Base-by-base conservation (phyloP, 2,113 vertebrate genomes). In the Eublepharis macularius region DNA sequence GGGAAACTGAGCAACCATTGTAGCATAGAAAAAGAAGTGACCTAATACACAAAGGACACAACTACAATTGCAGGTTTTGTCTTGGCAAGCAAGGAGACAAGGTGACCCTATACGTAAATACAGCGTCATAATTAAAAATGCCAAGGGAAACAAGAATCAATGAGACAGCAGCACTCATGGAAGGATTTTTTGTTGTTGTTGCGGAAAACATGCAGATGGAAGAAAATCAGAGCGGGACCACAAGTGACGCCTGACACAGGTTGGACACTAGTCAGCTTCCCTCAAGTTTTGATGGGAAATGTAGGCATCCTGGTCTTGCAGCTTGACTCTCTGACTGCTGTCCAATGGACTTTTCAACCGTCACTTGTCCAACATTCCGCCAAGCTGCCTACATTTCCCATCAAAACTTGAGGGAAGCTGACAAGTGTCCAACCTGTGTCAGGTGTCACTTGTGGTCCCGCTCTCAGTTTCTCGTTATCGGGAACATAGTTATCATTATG, bases 61-160 rank as follows among this genome's bases (percentile, higher is more conserved):
- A 66, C 65, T 29, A 32, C 41, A 79, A 60, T 8, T 47, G 43
- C 47, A 21, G 6, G 1, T 11, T 16, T 8, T 6, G 21, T 80
- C 12, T 19, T 41, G 45, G 43, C 60, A 75, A 24, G 34, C 78
- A 86, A 26, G n/a, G 60, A 75, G 39, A 45, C 21, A 75, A 80
- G 8, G 21, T 75, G 45, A 81, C 26, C 45, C 45, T 32, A 68
- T 32, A n/a, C 29, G 54, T 81, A 17, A 69, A 82, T 29, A 4
- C 21, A 73, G 45, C 45, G 26, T 90, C 3, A 57, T 34, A 76
- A 69, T 70, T 85, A 76, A 68, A 3, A 68, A 54, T 45, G 36
- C 60, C 66, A 76, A 91, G 43, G 73, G 57, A 77, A 68, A 79
- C n/a, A 86, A 91, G 81, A 85, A 26, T 73, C 39, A 60, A 75